A percentile compares a stretch with the other conserved stretches of the same genome.
phyloP scores from a whole-genome alignment of 2,113 vertebrate genomes.

The Alligator mississippiensis region DNA sequence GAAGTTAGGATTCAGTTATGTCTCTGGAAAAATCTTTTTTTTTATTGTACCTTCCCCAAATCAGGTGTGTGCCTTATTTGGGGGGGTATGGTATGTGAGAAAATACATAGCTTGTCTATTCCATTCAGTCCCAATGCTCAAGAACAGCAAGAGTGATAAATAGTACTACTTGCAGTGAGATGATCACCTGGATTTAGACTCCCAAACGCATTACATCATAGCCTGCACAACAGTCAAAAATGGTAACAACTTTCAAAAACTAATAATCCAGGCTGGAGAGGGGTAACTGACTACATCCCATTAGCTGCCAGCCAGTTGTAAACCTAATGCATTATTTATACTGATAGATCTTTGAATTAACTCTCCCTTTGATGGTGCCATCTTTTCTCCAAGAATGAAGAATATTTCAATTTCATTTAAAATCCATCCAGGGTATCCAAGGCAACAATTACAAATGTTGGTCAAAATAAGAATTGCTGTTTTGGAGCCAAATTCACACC shows the following conservation, averaged over 20 bases:
- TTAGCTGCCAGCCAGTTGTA: neutral
- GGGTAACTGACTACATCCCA: fast-evolving
- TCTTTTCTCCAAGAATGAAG: conserved; percentile 15
- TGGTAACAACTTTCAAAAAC: neutral
- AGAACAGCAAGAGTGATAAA: neutral
- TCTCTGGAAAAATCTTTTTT: too few species aligned
- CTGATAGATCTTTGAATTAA: neutral
- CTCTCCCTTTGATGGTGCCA: neutral
- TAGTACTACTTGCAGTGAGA: neutral
- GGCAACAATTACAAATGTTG: neutral
- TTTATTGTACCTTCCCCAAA: too few species aligned
- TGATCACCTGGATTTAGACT: neutral
- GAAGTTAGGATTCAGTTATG: too few species aligned
- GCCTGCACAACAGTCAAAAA: neutral
- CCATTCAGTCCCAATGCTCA: neutral
- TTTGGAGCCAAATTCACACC: neutral
- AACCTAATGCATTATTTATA: neutral
- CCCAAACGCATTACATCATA: neutral
- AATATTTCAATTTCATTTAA: conserved; percentile 44
- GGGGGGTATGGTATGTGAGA: neutral
- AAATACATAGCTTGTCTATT: neutral
- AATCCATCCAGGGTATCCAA: conserved; percentile 4
- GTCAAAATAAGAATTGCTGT: conserved; percentile 4
- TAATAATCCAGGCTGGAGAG: fast-evolving
- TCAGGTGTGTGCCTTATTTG: too few species aligned